phyloP scores from a whole-genome alignment of 2,888 invertebrate genomes.

The Acrobasis consociella region DNA sequence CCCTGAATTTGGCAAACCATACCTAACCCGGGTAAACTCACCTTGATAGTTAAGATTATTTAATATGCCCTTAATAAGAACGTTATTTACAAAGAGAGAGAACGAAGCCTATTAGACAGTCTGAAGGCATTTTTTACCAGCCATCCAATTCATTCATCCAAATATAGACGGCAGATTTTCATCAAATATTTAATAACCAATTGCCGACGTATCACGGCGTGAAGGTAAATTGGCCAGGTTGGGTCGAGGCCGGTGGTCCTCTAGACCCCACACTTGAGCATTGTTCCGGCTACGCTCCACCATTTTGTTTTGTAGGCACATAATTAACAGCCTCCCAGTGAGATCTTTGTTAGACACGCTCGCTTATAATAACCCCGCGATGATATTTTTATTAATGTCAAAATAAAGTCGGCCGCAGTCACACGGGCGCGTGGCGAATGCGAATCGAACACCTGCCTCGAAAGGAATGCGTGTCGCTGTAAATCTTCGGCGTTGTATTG shows the following conservation, averaged over 20 bases:
- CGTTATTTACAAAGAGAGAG: neutral
- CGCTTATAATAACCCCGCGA: constrained; percentile 78
- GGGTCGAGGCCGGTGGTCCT: constrained; percentile 65
- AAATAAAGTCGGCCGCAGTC: constrained; percentile 67
- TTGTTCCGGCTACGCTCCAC: constrained; percentile 63
- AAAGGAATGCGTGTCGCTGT: constrained; percentile 25
- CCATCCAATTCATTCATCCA: constrained; percentile 8
- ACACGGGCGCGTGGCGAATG: constrained; percentile 53
- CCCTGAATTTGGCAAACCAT: too few species aligned
- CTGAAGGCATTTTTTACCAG: neutral
- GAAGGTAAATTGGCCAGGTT: constrained; percentile 54
- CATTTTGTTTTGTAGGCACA: constrained; percentile 77
- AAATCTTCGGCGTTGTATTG: constrained; percentile 25
- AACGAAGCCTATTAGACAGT: neutral
- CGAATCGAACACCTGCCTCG: constrained; percentile 16
- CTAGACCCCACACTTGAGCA: constrained; percentile 70
- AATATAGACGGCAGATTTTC: constrained; percentile 23
- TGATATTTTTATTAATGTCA: constrained; percentile 83
- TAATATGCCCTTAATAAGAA: too few species aligned
- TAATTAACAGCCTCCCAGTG: constrained; percentile 81
- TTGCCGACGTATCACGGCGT: constrained; percentile 51
- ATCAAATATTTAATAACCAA: constrained; percentile 38
- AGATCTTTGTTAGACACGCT: constrained; percentile 81
- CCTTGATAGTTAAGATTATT: too few species aligned
- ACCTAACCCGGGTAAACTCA: too few species aligned